phyloP scores from a whole-genome alignment of 2,113 vertebrate genomes.

The Erpornis zantholeuca region DNA sequence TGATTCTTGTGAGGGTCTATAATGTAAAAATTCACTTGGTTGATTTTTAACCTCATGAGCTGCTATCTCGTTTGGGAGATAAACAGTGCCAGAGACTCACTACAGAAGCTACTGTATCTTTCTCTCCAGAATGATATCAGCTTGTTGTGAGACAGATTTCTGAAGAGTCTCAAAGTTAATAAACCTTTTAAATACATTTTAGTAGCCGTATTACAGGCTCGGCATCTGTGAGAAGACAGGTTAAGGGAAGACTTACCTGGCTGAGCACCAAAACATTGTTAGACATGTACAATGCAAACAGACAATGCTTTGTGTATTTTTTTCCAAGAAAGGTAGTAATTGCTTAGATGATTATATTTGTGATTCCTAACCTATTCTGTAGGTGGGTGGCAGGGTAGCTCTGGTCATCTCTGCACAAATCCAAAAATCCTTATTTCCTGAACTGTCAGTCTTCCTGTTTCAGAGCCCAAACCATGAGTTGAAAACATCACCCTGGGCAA shows the following conservation, averaged over 20 bases:
- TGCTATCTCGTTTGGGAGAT: not conserved
- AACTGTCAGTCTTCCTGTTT: not conserved
- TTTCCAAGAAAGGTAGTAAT: not conserved
- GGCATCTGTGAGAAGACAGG: not conserved
- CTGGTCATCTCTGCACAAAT: not conserved
- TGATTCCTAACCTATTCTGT: not conserved
- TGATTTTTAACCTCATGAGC: constrained; percentile 8
- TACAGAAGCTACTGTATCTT: not conserved
- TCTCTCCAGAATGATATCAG: not conserved
- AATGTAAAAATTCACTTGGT: constrained; percentile 17
- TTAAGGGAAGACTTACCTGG: not conserved
- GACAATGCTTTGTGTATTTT: not conserved
- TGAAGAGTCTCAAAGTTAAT: not conserved
- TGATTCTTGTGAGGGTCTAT: not conserved
- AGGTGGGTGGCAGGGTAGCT: not conserved
- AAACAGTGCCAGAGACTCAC: not conserved
- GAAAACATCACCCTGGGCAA: not conserved
- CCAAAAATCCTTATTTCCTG: not conserved
- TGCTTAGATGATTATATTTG: not conserved
- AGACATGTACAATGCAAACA: not conserved
- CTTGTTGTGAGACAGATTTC: not conserved
- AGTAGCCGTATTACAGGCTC: not conserved
- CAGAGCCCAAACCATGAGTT: not conserved
- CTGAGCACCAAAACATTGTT: not conserved
- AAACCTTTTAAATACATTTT: not conserved